Percentiles rank a stretch among this genome's conserved stretches.
These are phyloP conservation scores for Seriola aureovittata DNA, from an alignment of 2,113 vertebrate species.

Conservation along the genomic window DNA sequence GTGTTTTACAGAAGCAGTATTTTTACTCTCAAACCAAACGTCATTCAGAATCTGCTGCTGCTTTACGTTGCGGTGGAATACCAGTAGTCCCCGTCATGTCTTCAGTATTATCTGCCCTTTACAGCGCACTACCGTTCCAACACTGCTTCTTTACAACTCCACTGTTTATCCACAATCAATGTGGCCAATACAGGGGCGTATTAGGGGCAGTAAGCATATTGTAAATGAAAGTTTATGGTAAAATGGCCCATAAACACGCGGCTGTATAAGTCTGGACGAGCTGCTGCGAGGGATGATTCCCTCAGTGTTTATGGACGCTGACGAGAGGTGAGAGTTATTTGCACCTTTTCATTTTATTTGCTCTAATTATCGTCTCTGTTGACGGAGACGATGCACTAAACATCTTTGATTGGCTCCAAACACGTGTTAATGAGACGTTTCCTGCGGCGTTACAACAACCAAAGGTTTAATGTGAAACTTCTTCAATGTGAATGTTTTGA, in stretches of 20 bases:
- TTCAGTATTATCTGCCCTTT: conserved; percentile 68
- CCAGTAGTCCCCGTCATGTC: conserved; percentile 53
- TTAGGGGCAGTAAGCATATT: conserved; percentile 83
- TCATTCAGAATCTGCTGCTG: rapidly evolving
- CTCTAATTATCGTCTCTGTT: conserved; percentile 54
- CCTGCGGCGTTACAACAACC: background rate
- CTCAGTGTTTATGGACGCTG: conserved; percentile 48
- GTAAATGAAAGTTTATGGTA: conserved; percentile 86
- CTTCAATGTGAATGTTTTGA: background rate
- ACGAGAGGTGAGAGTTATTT: conserved; percentile 51
- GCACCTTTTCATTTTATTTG: conserved; percentile 62
- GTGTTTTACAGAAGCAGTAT: no score
- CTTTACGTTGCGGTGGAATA: conserved; percentile 36
- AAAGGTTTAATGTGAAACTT: background rate
- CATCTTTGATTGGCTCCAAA: background rate
- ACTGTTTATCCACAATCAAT: conserved; percentile 80
- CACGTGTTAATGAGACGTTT: background rate
- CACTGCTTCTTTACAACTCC: conserved; percentile 79
- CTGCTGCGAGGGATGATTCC: conserved; percentile 9
- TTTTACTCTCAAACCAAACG: background rate
- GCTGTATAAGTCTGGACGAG: conserved; percentile 71
- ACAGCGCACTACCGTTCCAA: conserved; percentile 66
- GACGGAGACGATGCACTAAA: conserved; percentile 1
- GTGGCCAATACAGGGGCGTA: conserved; percentile 72
- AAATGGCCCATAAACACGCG: conserved; percentile 84